Percentiles rank a stretch among this genome's conserved stretches.
phyloP scores from a whole-genome alignment of 1,140 invertebrate genomes.

The Drosophila parabipectinata region DNA sequence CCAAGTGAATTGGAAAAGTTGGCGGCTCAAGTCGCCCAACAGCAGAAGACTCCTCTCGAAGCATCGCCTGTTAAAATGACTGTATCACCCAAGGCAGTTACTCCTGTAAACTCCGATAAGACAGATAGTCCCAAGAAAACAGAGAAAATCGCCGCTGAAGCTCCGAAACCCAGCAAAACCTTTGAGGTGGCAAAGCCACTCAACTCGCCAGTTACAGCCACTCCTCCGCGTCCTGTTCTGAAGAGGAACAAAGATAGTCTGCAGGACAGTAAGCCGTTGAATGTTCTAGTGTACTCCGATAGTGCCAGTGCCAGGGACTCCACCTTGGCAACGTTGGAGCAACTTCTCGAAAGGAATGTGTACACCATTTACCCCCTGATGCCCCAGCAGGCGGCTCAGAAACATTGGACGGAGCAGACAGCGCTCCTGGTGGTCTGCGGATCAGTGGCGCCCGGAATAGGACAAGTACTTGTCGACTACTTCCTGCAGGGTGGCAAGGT shows the following conservation, averaged over 20 bases:
- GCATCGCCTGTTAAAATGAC: not conserved
- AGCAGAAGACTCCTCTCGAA: conserved; percentile 12
- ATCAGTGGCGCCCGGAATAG: conserved; percentile 87
- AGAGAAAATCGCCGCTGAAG: not conserved
- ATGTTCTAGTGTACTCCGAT: conserved; percentile 93
- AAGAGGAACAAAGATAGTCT: conserved; percentile 65
- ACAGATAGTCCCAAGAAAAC: conserved; percentile 1
- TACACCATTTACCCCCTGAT: conserved; percentile 91
- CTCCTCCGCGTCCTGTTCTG: conserved; percentile 52
- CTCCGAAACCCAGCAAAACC: conserved; percentile 35
- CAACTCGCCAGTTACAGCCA: conserved; percentile 30
- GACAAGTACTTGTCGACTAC: conserved; percentile 89
- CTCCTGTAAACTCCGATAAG: not conserved
- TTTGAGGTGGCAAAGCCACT: conserved; percentile 46
- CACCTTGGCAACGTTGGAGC: conserved; percentile 88
- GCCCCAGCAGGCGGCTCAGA: conserved; percentile 86
- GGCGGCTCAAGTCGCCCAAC: conserved; percentile 21
- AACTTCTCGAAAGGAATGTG: conserved; percentile 89
- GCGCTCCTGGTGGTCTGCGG: conserved; percentile 91
- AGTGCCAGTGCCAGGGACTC: conserved; percentile 89
- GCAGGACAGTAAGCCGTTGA: conserved; percentile 88
- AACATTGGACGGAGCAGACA: conserved; percentile 90
- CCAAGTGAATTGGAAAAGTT: conserved; percentile 59
- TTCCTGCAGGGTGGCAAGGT: conserved; percentile 90
- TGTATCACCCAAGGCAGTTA: not conserved